Conservation (phyloP, 1,140 invertebrate genomes). For the Drosophila aff. region DNA sequence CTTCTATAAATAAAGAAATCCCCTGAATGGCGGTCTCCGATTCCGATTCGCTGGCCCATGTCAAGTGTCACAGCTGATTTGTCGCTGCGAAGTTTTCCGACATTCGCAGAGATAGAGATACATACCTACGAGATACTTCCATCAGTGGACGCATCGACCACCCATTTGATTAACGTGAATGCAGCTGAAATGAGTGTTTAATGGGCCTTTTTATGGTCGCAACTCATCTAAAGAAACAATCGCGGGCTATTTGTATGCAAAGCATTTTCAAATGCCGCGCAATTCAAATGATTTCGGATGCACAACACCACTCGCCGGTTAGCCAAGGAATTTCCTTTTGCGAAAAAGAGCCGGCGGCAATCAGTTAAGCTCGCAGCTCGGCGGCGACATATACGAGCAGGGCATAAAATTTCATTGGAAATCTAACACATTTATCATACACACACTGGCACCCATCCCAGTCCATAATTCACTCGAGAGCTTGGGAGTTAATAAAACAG, state of each 20-base stretch:
- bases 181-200: constrained; percentile 31
- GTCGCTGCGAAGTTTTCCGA: constrained; percentile 30
- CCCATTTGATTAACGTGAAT: constrained; percentile 36
- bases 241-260: constrained; percentile 67
- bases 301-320: constrained; percentile 9
- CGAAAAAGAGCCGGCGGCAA: constrained; percentile 42
- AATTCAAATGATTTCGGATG: constrained; percentile 54
- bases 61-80: constrained; percentile 60
- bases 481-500: constrained; percentile 31
- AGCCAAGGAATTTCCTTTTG: constrained; percentile 42
- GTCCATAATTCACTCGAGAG: constrained; percentile 59
- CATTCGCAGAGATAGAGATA: constrained; percentile 12
- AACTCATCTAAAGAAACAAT: constrained; percentile 41
- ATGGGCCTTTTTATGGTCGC: constrained; percentile 16
- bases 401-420: constrained; percentile 78
- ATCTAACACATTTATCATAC: constrained; percentile 79
- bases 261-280: constrained; percentile 66
- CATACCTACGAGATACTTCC: neutral
- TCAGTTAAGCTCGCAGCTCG: constrained; percentile 45
- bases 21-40: constrained; percentile 29
- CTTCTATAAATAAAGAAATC: constrained; percentile 41
- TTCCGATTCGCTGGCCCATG: constrained; percentile 41
- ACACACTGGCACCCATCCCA: constrained; percentile 25
- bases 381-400: constrained; percentile 47
- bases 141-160: constrained; percentile 14